Base-by-base conservation (phyloP, 2,888 invertebrate species). In the Epinotia ramella region DNA sequence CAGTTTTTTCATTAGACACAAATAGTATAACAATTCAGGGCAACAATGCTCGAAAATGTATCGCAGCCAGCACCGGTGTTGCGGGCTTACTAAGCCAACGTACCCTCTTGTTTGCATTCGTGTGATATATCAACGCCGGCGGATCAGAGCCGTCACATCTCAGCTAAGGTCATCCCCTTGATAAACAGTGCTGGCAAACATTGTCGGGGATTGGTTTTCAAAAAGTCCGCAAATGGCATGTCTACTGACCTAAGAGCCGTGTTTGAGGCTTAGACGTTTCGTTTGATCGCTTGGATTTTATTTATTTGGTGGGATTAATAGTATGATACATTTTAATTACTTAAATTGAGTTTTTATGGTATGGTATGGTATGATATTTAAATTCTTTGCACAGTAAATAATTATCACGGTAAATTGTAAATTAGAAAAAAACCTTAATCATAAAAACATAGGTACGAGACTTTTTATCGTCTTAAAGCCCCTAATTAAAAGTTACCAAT, bases 51-150 rank as follows among this genome's bases (percentile, higher is more conserved):
- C 80, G 80, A 81, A 79, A 81, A 81, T 81, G 80, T 79, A 79
- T 81, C 77, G 69, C 78, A 79, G 75, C 77, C 70, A 77, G 78
- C 80, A 78, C 79, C 77, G 80, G 80, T 82, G 80, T 80, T 40
- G 40, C 40, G 81, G 74, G 79, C 78, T 82, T 82, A 81, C 82
- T 80, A 79, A 78, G 79, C 82, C 82, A 83, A 84, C 83, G 83
- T 79, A 80, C 83, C 83, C 82, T 83, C 81, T 73, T 92, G 91
- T 92, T 92, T 91, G 87, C 81, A 83, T 90, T 89, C 92, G 93
- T 93, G 93, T 89, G 88, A 91, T 92, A 88, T 91, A 91, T 89
- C 88, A 87, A 83, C 85, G 82, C 81, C 81, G 78, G 83, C 84
- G 91, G 93, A 92, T 93, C 89, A 92, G 84, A 73, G 78, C 78